Base-by-base conservation (phyloP, 2,888 invertebrate genomes). In the Leptopilina syphax region DNA sequence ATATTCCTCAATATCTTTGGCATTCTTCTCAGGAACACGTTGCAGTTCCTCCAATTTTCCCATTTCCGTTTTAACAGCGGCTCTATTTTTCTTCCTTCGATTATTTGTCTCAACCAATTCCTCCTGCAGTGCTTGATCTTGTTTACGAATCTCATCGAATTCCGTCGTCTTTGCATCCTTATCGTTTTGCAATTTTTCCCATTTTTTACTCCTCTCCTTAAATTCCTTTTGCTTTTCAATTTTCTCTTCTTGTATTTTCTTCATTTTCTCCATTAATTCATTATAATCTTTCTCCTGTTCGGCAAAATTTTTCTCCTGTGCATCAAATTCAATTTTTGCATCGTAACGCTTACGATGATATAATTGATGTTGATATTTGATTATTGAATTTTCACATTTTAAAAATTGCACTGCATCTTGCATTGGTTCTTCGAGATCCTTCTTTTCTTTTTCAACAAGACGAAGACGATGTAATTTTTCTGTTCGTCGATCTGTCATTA, bases 391-490 rank as follows among this genome's bases (percentile, higher is more conserved):
- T 89, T 98, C 97, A 27, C 95, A 91, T 84, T 95, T 95, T 86
- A 99, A 93, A 88, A 95, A 96, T 70, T 95, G 94, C 0, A 97
- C 94, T 0, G 97, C 97, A 79, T 96, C 95, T 81, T 95, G 94
- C 94, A 96, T 97, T 0, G 97, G 96, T 81, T 94, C 95, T 87
- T 96, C 95, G 76, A 98, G 92, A 86, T 96, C 95, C 80, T 95
- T 94, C 91, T 97, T 95, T 90, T 98, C 97, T 78, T 95, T 95
- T 88, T 97, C 96, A 8, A 97, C 95, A 47, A 97, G 92, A 86
- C 97, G 96, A 6, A 98, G 95, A 81, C 98, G 94, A 90, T 97
- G 97, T 77, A 97, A 92, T 92, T 97, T 97, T 89, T 97, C 97
- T 18, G 95, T 94, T 24, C 97, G 93, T 86, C 94, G 94, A 80